Base-by-base conservation (phyloP, 2,888 invertebrate species). In the Sepioteuthis lessoniana region DNA sequence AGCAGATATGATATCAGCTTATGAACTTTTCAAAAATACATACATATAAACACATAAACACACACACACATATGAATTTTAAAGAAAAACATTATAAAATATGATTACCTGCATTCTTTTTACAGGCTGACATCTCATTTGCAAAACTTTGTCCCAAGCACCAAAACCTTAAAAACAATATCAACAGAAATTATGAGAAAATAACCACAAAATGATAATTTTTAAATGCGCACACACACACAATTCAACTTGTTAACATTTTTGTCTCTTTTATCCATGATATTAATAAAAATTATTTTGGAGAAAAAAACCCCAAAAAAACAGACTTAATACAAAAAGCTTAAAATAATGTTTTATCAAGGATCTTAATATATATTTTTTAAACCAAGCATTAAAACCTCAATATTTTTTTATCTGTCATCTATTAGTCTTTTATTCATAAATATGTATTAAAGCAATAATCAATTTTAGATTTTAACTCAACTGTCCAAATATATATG, bases 81-180 rank as follows among this genome's bases (percentile, higher is more conserved):
- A 10, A 76, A 76, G n/a, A 76, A 76, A 76, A 76, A n/a, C 0
- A 76, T 76, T 31, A 76, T 76, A 25, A 91, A 91, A 91, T 19
- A 38, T 42, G 0, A 31, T 95, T 97, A 98, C 99, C 98, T 99
- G 99, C 98, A 99, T 98, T 97, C 98, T 98, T 96, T 98, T 98
- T 0, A 99, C 98, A 55, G 98, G 98, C 95, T 98, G 98, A 96
- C 98, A 98, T 94, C 99, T 98, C 95, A 98, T 97, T 0, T 98
- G 97, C 96, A 98, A 97, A 94, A 99, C 98, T 96, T 98, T 98
- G 94, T 98, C 97, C 99, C 99, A 99, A 47, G 98, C 98, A 95
- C 98, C 98, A 94, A 99, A 96, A 95, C 96, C 97, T 94, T 90
- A 19, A 10, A 94, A 92, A 76, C 16, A 76, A 21, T n/a, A 76